Conservation (phyloP, 2,888 invertebrate species). For the Hypselothyrea guttata region DNA sequence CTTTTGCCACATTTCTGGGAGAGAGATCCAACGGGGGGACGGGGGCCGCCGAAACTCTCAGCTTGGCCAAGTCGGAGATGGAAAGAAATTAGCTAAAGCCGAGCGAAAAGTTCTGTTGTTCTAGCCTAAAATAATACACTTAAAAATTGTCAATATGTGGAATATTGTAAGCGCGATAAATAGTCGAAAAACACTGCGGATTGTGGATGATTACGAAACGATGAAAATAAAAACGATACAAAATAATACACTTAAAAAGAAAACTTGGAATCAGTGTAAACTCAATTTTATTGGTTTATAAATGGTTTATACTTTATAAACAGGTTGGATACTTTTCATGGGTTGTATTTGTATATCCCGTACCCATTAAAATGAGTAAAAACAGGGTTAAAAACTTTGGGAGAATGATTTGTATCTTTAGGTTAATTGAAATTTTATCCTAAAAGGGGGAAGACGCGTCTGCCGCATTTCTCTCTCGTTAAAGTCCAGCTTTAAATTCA, state of each 20-base stretch:
- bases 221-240: slow-evolving; percentile 75
- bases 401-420: too few species aligned
- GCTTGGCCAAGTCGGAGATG: not conserved
- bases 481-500: too few species aligned
- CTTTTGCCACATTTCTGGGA: slow-evolving; percentile 30
- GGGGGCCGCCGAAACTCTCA: slow-evolving; percentile 30
- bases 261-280: not conserved
- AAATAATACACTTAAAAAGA: slow-evolving; percentile 61
- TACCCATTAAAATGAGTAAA: too few species aligned
- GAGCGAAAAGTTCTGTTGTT: slow-evolving; percentile 27
- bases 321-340: too few species aligned
- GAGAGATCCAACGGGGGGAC: slow-evolving; percentile 46
- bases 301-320: too few species aligned
- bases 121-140: slow-evolving; percentile 39
- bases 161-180: slow-evolving; percentile 71
- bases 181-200: slow-evolving; percentile 61
- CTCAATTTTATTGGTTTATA: too few species aligned
- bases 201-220: slow-evolving; percentile 77
- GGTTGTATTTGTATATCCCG: too few species aligned
- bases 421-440: too few species aligned
- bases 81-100: too few species aligned
- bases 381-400: too few species aligned
- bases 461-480: too few species aligned
- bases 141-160: slow-evolving; percentile 57
- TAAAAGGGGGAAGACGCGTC: too few species aligned